These are phyloP conservation scores for Eucera pruinosa DNA, from an alignment of 2,888 invertebrate genomes.

Conservation along the genomic window DNA sequence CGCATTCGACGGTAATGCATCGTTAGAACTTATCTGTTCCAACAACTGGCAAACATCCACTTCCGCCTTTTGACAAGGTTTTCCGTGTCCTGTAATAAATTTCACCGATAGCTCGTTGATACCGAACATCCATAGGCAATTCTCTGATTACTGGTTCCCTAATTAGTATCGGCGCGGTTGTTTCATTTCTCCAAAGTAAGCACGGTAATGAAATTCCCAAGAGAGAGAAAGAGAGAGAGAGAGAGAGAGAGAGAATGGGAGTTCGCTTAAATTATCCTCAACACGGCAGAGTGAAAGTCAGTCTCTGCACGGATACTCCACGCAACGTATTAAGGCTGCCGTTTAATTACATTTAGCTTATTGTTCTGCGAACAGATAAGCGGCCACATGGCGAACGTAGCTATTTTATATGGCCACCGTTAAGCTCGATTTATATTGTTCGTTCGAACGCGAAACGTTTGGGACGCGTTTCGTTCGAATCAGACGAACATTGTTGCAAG, in stretches of 20 bases:
- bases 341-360: constrained; percentile 57
- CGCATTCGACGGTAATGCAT: constrained; percentile 37
- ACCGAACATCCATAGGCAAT: not conserved
- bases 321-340: constrained; percentile 31
- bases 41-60: not conserved
- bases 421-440: too few relatives aligned
- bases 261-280: constrained; percentile 35
- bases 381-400: not conserved
- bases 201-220: constrained; percentile 17
- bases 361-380: constrained; percentile 50
- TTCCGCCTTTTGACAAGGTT: not conserved
- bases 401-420: not conserved
- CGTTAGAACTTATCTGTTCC: constrained; percentile 47
- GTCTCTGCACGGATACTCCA: constrained; percentile 11
- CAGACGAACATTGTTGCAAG: too few relatives aligned
- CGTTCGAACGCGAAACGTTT: not conserved
- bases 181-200: not conserved
- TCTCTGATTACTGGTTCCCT: not conserved
- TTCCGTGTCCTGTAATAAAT: not conserved
- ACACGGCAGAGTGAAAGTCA: constrained; percentile 36
- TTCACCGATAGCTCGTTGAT: not conserved
- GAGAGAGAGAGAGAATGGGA: not conserved
- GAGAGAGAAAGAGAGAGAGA: not conserved
- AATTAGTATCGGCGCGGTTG: not conserved
- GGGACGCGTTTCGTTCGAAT: too few relatives aligned